Conservation (phyloP, 2,113 vertebrate species). For the Dolichotis patagonum region DNA sequence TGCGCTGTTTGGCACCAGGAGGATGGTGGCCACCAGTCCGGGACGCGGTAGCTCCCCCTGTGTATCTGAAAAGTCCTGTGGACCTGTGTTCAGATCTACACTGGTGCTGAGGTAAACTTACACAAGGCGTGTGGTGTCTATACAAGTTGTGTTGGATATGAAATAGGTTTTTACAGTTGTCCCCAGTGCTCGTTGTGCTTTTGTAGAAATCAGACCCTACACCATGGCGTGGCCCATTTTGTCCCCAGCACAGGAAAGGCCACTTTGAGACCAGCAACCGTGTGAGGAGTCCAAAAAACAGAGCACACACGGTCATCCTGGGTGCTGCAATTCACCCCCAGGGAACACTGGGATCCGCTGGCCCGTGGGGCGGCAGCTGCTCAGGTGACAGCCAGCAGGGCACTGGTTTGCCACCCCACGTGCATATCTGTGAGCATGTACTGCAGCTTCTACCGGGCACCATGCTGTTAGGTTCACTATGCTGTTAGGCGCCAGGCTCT, state of each 20-base stretch:
- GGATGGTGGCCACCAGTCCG: neutral
- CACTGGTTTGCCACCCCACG: too few relatives aligned
- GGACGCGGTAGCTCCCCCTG: accelerated
- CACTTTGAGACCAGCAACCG: neutral
- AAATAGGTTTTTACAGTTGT: neutral
- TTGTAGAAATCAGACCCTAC: neutral
- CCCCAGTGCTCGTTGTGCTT: neutral
- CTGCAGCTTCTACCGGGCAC: neutral
- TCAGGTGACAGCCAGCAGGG: neutral
- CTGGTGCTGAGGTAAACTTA: neutral
- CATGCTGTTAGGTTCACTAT: neutral
- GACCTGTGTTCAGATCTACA: neutral
- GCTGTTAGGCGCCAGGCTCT: too few relatives aligned
- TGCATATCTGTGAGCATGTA: neutral
- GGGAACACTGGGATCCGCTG: neutral
- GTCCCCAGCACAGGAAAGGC: neutral
- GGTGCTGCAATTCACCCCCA: too few relatives aligned
- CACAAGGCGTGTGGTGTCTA: neutral
- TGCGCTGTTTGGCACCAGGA: neutral
- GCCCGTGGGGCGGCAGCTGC: neutral
- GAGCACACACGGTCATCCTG: too few relatives aligned
- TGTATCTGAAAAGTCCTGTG: neutral
- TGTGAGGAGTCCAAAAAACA: neutral
- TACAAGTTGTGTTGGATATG: neutral
- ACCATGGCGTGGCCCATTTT: neutral